Percentiles rank a stretch among this genome's conserved stretches.
phyloP scores from a whole-genome alignment of 2,113 vertebrate genomes.

The Lucifuga dentata region DNA sequence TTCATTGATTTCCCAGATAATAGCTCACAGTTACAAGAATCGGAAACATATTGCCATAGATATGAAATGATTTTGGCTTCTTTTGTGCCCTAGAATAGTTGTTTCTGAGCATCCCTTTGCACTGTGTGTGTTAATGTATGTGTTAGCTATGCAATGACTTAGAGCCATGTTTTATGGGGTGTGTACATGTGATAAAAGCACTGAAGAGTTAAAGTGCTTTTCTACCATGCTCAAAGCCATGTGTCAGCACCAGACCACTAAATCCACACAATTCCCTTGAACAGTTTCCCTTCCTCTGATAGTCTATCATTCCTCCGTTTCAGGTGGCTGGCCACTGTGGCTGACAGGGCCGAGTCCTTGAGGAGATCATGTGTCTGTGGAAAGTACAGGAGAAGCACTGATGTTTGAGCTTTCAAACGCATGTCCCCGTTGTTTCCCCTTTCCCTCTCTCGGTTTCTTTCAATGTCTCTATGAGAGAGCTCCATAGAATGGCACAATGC shows the following conservation, averaged over 20 bases:
- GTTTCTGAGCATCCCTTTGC: not conserved
- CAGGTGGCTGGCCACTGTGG: conserved; percentile 76
- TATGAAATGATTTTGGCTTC: conserved; percentile 10
- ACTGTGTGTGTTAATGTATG: conserved; percentile 26
- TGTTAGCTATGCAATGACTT: conserved; percentile 34
- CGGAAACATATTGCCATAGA: not conserved
- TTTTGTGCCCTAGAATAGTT: conserved; percentile 3
- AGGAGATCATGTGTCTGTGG: conserved; percentile 81
- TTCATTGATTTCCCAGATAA: conserved; percentile 24
- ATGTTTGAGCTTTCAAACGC: conserved; percentile 70
- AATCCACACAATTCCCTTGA: conserved; percentile 81
- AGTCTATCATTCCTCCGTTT: conserved; percentile 80
- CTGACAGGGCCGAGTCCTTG: conserved; percentile 80
- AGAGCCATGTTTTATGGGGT: conserved; percentile 75
- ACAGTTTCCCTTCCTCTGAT: conserved; percentile 79
- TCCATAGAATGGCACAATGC: not conserved
- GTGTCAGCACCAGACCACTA: conserved; percentile 82
- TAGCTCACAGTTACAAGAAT: not conserved
- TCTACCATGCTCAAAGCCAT: conserved; percentile 79
- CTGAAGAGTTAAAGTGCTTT: conserved; percentile 83
- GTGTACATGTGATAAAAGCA: conserved; percentile 78
- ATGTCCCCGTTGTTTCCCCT: conserved; percentile 43
- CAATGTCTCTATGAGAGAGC: conserved; percentile 42
- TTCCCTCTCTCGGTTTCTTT: conserved; percentile 28
- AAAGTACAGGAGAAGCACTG: conserved; percentile 76